Evolutionary conservation across 2,113 vertebrate genomes (phyloP).

Genomic region (Corythaeola cristata): DNA sequence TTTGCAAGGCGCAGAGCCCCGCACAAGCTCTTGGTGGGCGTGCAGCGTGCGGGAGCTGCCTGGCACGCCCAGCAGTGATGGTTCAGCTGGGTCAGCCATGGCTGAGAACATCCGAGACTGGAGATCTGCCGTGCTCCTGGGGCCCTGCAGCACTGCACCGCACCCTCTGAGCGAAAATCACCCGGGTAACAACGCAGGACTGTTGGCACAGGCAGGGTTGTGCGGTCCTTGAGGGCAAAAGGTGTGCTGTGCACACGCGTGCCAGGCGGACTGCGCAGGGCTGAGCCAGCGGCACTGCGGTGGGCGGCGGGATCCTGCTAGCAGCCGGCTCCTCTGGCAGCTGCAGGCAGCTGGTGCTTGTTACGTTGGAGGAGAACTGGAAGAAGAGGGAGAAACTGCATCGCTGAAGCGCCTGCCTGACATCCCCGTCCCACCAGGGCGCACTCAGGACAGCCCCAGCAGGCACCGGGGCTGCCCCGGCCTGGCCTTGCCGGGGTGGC

Average conservation of each 20-base stretch:
- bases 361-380: neutral
- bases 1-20: neutral
- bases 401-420: too few relatives aligned
- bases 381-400: neutral
- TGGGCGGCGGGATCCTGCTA: accelerated
- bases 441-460: too few relatives aligned
- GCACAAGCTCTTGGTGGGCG: accelerated
- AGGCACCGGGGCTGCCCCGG: neutral
- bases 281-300: accelerated
- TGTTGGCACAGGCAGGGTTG: neutral
- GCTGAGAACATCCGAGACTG: accelerated
- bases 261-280: accelerated
- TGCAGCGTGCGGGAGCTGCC: neutral
- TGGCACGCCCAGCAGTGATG: too few relatives aligned
- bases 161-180: neutral
- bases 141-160: neutral
- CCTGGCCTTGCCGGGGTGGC: neutral
- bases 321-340: accelerated
- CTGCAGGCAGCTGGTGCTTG: neutral
- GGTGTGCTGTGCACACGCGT: accelerated
- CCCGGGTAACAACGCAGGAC: accelerated
- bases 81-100: accelerated
- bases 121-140: neutral
- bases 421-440: accelerated
- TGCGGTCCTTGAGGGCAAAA: accelerated